Evolutionary conservation across 2,113 vertebrate species (phyloP).

Genomic region (Pomatostomus ruficeps): DNA sequence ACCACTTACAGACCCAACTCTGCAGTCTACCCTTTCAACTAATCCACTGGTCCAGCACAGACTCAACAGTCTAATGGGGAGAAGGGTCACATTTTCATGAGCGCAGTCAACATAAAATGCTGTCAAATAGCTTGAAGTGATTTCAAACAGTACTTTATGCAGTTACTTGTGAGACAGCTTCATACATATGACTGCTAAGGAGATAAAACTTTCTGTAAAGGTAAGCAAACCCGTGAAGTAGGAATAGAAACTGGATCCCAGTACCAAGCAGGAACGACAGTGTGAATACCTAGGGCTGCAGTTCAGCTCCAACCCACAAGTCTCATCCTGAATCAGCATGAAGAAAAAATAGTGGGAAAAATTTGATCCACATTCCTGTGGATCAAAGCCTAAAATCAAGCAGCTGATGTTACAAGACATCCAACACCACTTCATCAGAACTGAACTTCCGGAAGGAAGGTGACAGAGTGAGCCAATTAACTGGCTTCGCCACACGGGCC

Average conservation of each 20-base stretch:
- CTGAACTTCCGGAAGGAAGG: not conserved
- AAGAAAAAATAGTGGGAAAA: not conserved
- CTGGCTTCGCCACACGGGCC: accelerated
- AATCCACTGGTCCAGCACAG: not conserved
- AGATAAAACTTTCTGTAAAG: not conserved
- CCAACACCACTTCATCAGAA: not conserved
- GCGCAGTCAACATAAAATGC: not conserved
- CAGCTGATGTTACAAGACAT: accelerated
- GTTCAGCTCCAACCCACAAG: not conserved
- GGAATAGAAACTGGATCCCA: not conserved
- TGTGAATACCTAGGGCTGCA: not conserved
- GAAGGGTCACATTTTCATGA: not conserved
- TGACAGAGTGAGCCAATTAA: not conserved
- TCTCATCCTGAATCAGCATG: not conserved
- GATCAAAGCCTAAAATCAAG: not conserved
- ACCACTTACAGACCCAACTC: not conserved
- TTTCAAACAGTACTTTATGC: not conserved
- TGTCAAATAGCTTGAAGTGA: not conserved
- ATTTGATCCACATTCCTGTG: not conserved
- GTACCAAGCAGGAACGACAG: not conserved
- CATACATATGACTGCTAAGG: not conserved
- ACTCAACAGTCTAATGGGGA: not conserved
- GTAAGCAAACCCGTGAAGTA: not conserved
- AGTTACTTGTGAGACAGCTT: not conserved
- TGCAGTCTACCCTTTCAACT: not conserved